phyloP scores from a whole-genome alignment of 2,113 vertebrate species.

The Rhegmatorhina hoffmannsi region DNA sequence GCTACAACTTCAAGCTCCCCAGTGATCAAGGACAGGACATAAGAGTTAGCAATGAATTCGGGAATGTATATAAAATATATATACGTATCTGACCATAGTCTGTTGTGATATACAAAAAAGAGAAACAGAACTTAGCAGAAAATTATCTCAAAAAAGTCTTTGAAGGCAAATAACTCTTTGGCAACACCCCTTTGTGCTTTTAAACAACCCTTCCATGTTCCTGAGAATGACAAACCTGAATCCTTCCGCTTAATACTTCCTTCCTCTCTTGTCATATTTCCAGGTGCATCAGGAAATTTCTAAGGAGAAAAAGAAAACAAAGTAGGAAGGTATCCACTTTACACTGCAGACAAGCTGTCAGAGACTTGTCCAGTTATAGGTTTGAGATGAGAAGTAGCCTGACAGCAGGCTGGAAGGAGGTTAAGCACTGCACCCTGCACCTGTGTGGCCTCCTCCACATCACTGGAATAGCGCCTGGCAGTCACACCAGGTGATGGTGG shows the following conservation, averaged over 20 bases:
- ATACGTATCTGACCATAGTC: neutral
- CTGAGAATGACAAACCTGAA: neutral
- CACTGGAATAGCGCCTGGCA: neutral
- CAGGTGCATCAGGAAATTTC: neutral
- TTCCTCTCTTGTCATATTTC: neutral
- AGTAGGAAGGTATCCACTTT: neutral
- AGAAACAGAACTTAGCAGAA: neutral
- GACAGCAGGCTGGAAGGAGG: neutral
- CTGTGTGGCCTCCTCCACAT: neutral
- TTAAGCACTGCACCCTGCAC: neutral
- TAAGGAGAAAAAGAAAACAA: neutral
- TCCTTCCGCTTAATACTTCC: constrained; percentile 15
- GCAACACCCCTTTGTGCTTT: neutral
- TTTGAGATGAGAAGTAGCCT: neutral
- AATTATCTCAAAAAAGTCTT: neutral
- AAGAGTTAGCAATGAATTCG: neutral
- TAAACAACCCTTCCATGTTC: neutral
- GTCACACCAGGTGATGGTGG: accelerated
- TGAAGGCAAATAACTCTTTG: neutral
- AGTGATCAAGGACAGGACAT: neutral
- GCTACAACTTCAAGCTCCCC: accelerated
- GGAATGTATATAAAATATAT: neutral
- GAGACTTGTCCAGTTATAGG: too few relatives aligned
- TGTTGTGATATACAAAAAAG: neutral
- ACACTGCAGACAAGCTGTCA: neutral